These are phyloP conservation scores for Pachycephala philippinensis DNA, from an alignment of 2,113 vertebrate genomes.

Conservation along the genomic window DNA sequence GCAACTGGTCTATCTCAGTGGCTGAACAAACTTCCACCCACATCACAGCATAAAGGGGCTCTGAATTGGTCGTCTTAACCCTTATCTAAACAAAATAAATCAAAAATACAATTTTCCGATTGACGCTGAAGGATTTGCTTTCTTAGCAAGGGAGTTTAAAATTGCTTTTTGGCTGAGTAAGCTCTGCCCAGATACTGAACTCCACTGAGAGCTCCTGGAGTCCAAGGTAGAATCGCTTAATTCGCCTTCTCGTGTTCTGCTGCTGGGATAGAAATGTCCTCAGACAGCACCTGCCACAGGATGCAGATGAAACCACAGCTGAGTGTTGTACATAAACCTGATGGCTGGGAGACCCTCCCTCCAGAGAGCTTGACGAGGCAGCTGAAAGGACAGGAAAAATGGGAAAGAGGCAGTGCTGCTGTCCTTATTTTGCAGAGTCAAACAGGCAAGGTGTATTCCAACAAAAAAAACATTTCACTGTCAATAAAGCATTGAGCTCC, in stretches of 20 bases:
- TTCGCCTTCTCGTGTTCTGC: not conserved
- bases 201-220: not conserved
- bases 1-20: conserved; percentile 40
- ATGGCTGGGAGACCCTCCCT: not conserved
- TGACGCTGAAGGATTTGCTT: conserved; percentile 53
- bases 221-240: not conserved
- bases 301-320: conserved; percentile 11
- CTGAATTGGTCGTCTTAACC: conserved; percentile 34
- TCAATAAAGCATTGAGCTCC: not conserved
- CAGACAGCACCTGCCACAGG: conserved; percentile 26
- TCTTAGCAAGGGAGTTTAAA: not conserved
- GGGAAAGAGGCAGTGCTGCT: not conserved
- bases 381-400: not conserved
- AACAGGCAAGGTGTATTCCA: not conserved
- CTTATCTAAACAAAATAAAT: conserved; percentile 67
- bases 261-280: not conserved
- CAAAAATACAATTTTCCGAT: conserved; percentile 48
- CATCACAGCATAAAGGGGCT: conserved; percentile 32
- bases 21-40: conserved; percentile 56
- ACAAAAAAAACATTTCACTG: not conserved
- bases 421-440: not conserved
- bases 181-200: not conserved
- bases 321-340: not conserved
- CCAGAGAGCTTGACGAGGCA: not conserved
- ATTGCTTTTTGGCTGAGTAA: not conserved